Evolutionary conservation across 2,888 invertebrate genomes (phyloP).

Genomic region (Coremacera marginata): DNA sequence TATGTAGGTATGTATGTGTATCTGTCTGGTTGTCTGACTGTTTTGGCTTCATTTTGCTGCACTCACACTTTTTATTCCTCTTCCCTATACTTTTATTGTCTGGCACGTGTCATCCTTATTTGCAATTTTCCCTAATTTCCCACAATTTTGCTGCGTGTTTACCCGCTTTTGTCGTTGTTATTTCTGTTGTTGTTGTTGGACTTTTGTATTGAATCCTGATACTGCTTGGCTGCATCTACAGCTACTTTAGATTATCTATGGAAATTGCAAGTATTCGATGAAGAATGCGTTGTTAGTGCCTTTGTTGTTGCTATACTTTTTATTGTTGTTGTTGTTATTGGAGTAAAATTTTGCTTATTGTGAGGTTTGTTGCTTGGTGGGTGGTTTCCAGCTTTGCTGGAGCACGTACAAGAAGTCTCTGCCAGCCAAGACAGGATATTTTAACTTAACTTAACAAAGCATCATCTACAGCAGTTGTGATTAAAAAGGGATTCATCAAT

Average conservation of each 20-base stretch:
- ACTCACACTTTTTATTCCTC: not conserved
- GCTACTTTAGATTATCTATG: constrained; percentile 14
- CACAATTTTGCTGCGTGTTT: constrained; percentile 11
- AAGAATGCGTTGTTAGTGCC: constrained; percentile 11
- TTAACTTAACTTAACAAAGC: constrained; percentile 37
- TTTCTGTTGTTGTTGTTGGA: not conserved
- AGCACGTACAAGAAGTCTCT: not conserved
- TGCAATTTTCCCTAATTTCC: constrained; percentile 8
- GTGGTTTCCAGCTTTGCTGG: not conserved
- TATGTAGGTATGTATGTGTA: too few relatives aligned
- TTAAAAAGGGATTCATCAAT: constrained; percentile 22
- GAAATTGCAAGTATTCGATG: constrained; percentile 16
- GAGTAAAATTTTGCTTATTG: not conserved
- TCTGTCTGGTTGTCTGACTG: not conserved
- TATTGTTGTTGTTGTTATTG: not conserved
- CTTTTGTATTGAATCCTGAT: constrained; percentile 3
- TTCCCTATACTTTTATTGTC: constrained; percentile 5
- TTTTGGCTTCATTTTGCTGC: not conserved
- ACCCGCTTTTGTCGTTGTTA: not conserved
- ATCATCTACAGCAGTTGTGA: constrained; percentile 17
- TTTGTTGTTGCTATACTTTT: not conserved
- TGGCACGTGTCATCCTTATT: constrained; percentile 15
- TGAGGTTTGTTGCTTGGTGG: not conserved
- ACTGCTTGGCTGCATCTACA: constrained; percentile 1
- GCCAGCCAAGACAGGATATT: constrained; percentile 25